Evolutionary conservation across 2,888 invertebrate species (phyloP), one percentile per base, ranked within the genome.

Genomic region (Tetragonula carbonaria): DNA sequence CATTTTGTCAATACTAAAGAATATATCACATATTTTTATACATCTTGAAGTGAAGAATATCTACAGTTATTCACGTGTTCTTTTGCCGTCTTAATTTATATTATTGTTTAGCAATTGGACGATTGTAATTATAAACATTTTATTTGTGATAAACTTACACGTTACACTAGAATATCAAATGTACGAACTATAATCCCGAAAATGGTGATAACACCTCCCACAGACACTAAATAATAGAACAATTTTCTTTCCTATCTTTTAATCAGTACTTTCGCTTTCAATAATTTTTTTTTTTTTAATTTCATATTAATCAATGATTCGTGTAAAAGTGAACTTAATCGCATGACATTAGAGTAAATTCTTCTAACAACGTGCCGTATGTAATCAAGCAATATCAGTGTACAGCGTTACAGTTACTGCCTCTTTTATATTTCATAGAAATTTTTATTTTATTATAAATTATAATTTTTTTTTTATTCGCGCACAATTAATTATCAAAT

Each of bases 41-140:
- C 73, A 84, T 65, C 67, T 57, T 66, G 55, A 74, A 70, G 28
- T 76, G 68, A 81, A 73, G 82, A 74, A 75, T 85, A 70, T 62
- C 67, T 85, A 80, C 72, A 73, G 2, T 76, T 76, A 87, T 81
- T 71, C 65, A 84, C 78, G 63, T 70, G 66, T 82, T 80, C 73
- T 74, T 62, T 68, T 83, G 71, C n/a, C 68, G 68, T 53, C 84
- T 87, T 87, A 87, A 79, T 86, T 80, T 87, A 89, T 78, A 89
- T 68, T 90, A 91, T 89, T 89, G 86, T 91, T 88, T 91, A 89
- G 79, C 75, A 81, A 82, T 75, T 89, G 89, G 90, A 91, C 87
- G 89, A 89, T 85, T 86, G 75, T 70, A 77, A 78, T 85, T 85
- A 79, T 72, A 86, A 89, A 86, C 73, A 75, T 67, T 81, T 81